Evolutionary conservation across 2,797 vertebrate genomes (phyloP).

Genomic region (Poecile montanus): DNA sequence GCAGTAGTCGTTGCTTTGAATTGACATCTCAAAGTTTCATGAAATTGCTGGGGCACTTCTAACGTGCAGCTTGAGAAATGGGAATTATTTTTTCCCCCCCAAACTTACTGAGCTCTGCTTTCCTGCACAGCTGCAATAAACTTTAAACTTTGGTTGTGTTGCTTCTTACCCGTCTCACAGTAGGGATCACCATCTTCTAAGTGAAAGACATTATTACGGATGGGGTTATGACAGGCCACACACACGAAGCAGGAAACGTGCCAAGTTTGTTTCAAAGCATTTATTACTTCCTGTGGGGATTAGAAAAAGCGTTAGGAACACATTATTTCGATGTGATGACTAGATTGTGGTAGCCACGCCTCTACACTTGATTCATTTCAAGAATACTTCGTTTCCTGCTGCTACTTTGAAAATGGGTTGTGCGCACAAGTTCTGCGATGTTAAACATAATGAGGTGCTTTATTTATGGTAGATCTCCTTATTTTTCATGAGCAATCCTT

Average conservation of each 20-base stretch:
- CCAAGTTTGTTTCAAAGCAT: constrained; percentile 98
- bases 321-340: constrained; percentile 35
- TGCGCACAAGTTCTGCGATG: not conserved
- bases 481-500: not conserved
- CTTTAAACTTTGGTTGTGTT: not conserved
- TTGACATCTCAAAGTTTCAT: not conserved
- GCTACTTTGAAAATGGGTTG: not conserved
- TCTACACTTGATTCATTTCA: constrained; percentile 3
- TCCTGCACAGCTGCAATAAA: not conserved
- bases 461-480: not conserved
- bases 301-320: constrained; percentile 47
- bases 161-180: constrained; percentile 90
- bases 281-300: constrained; percentile 92
- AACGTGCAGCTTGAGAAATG: not conserved
- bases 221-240: constrained; percentile 91
- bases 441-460: constrained; percentile 1
- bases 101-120: not conserved
- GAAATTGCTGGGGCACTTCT: not conserved
- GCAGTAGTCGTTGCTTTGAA: not conserved
- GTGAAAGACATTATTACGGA: constrained; percentile 94
- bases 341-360: not conserved
- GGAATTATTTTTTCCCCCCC: not conserved
- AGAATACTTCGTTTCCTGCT: constrained; percentile 8
- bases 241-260: constrained; percentile 96
- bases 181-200: constrained; percentile 97